These are phyloP conservation scores for Aphelenchoides fujianensis DNA, from an alignment of 1,140 invertebrate species.

Conservation along the genomic window DNA sequence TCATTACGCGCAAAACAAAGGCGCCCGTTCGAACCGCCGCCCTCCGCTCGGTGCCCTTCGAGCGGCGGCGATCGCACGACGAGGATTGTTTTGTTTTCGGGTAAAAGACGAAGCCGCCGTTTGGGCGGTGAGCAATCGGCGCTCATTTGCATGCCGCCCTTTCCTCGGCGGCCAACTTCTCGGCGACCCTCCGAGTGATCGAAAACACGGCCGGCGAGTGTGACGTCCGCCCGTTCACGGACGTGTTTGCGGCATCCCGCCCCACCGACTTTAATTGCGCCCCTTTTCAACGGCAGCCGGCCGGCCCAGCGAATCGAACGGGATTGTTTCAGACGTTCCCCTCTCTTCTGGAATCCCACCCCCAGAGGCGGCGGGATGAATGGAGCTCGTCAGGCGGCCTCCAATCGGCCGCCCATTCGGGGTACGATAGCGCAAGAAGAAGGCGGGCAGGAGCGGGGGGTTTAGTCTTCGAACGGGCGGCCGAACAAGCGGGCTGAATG, in stretches of 20 bases:
- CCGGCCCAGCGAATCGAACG: not conserved
- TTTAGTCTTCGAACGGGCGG: not conserved
- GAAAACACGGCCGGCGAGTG: not conserved
- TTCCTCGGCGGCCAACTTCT: not conserved
- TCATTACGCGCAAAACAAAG: not conserved
- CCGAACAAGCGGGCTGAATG: not conserved
- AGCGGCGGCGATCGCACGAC: no score
- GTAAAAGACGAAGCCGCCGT: not conserved
- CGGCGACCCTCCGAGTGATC: not conserved
- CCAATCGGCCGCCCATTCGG: not conserved
- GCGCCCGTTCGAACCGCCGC: not conserved
- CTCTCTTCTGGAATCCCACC: not conserved
- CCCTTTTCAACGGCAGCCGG: conserved; percentile 1
- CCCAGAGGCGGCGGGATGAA: not conserved
- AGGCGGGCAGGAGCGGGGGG: not conserved
- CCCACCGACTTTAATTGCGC: no score
- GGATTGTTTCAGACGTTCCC: not conserved
- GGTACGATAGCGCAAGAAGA: not conserved
- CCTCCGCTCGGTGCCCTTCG: no score
- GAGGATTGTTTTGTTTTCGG: conserved; percentile 10
- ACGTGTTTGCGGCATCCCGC: no score
- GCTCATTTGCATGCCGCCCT: not conserved
- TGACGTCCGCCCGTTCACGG: not conserved
- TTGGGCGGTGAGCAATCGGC: not conserved
- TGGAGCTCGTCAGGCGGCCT: not conserved